Conservation (phyloP, 2,797 vertebrate species). For the Nannoperca obscura region DNA sequence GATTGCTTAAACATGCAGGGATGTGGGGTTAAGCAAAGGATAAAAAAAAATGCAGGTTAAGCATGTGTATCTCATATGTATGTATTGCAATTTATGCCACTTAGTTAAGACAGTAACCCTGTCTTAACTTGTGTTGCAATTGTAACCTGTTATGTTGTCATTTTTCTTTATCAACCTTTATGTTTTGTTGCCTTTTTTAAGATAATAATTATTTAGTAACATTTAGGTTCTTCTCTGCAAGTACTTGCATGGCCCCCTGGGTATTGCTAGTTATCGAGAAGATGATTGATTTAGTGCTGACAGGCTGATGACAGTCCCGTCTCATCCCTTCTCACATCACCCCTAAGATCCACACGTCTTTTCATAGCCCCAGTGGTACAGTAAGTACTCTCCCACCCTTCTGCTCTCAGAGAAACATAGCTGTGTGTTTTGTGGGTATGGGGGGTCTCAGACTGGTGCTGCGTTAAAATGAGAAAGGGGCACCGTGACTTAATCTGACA, state of each 20-base stretch:
- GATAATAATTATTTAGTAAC: slow-evolving; percentile 41
- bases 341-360: slow-evolving; percentile 72
- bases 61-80: background rate
- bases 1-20: slow-evolving; percentile 39
- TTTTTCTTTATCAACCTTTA: background rate
- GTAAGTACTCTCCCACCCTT: slow-evolving; percentile 66
- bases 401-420: slow-evolving; percentile 58
- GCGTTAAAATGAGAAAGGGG: slow-evolving; percentile 80
- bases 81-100: slow-evolving; percentile 3
- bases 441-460: slow-evolving; percentile 73
- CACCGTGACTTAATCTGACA: slow-evolving; percentile 85
- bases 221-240: slow-evolving; percentile 42
- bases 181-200: slow-evolving; percentile 11
- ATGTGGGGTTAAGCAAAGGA: slow-evolving; percentile 36
- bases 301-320: slow-evolving; percentile 76
- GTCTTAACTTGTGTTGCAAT: background rate
- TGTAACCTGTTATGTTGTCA: background rate
- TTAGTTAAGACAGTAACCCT: background rate
- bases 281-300: slow-evolving; percentile 80
- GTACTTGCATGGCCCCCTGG: slow-evolving; percentile 37
- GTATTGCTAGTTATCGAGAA: slow-evolving; percentile 66
- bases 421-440: slow-evolving; percentile 57
- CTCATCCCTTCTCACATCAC: slow-evolving; percentile 73
- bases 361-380: slow-evolving; percentile 74
- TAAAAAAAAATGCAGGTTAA: background rate